Evolutionary conservation across 1,140 invertebrate genomes (phyloP).

Genomic region (Pseudachorutes palmiensis): DNA sequence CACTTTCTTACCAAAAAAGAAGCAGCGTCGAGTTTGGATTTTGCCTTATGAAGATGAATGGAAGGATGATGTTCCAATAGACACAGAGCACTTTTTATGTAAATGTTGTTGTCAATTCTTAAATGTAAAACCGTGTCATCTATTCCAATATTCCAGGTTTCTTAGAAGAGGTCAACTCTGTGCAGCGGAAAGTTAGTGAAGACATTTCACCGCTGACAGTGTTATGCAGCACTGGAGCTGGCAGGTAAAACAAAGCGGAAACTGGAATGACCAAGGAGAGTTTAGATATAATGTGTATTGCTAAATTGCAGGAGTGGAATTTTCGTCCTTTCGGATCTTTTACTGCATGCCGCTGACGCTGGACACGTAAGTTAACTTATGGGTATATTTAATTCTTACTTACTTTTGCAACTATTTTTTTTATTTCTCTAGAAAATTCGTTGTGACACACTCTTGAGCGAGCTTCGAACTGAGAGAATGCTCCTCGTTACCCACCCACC

Average conservation of each 20-base stretch:
- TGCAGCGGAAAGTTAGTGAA: constrained; percentile 61
- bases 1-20: constrained; percentile 30
- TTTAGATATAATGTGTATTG: background rate
- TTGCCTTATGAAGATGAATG: constrained; percentile 38
- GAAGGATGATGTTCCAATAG: constrained; percentile 37
- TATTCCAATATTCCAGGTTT: constrained; percentile 51
- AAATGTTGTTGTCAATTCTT: constrained; percentile 11
- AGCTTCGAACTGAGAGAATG: constrained; percentile 72
- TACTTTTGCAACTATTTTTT: too few relatives aligned
- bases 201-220: constrained; percentile 58
- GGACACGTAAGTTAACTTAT: constrained; percentile 57
- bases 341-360: constrained; percentile 75
- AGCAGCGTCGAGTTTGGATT: constrained; percentile 37
- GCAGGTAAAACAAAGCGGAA: constrained; percentile 38
- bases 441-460: constrained; percentile 48
- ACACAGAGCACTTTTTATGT: constrained; percentile 38
- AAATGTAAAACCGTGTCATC: background rate
- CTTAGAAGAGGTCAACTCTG: constrained; percentile 73
- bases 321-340: constrained; percentile 66
- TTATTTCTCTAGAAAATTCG: constrained; percentile 34
- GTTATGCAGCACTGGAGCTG: constrained; percentile 61
- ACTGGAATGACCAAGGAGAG: background rate
- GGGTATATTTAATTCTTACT: constrained; percentile 23
- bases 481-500: constrained; percentile 75
- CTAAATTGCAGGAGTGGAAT: constrained; percentile 52